Evolutionary conservation across 2,113 vertebrate species (phyloP).

Genomic region (Bubo bubo): DNA sequence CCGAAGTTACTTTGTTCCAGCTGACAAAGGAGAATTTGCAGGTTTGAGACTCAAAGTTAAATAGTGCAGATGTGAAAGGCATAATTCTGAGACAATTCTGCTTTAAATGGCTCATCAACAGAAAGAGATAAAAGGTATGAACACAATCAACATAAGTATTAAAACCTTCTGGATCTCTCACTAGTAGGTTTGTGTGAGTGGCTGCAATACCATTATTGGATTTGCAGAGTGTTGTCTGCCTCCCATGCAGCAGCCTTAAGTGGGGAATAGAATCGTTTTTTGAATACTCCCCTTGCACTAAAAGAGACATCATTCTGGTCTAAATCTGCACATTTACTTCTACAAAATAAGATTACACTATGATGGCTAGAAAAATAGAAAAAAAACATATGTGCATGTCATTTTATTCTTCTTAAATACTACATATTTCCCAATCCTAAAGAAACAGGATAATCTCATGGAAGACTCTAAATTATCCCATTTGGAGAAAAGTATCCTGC

Average conservation of each 20-base stretch:
- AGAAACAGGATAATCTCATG: neutral
- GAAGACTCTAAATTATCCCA: neutral
- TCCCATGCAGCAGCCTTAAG: neutral
- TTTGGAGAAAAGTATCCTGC: neutral
- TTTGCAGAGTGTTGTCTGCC: neutral
- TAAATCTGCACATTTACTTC: constrained; percentile 20
- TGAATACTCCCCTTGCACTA: neutral
- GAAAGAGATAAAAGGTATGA: neutral
- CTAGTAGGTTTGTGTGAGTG: neutral
- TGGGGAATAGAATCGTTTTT: neutral
- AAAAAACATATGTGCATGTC: constrained; percentile 46
- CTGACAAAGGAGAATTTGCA: neutral
- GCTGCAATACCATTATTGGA: neutral
- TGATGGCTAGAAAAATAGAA: constrained; percentile 26
- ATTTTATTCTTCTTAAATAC: constrained; percentile 2
- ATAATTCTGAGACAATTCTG: neutral
- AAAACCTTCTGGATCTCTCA: neutral
- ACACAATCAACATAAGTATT: neutral
- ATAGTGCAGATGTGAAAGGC: neutral
- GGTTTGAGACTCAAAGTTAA: neutral
- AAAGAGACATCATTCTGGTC: neutral
- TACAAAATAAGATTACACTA: neutral
- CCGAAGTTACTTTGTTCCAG: neutral
- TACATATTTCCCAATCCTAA: neutral
- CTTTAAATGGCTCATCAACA: neutral